Evolutionary conservation across 2,888 invertebrate species (phyloP).

Genomic region (Oscheius sp.): DNA sequence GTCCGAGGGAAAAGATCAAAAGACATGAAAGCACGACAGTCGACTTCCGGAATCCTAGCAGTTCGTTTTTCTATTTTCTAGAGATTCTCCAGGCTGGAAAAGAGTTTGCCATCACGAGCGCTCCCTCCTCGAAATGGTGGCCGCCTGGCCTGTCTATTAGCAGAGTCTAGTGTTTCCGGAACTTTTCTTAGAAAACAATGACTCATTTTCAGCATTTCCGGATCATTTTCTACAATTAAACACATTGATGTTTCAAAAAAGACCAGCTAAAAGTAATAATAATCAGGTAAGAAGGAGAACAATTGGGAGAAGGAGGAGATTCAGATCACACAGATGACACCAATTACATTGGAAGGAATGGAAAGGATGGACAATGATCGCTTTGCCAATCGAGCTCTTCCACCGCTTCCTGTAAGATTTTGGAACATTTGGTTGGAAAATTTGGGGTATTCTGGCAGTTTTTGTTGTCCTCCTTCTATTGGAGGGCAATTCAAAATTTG

Average conservation of each 20-base stretch:
- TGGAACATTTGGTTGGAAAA: no score
- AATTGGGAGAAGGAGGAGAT: not conserved
- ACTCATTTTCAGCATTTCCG: conserved; percentile 38
- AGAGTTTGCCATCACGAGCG: not conserved
- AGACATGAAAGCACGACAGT: conserved; percentile 42
- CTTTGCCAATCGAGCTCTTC: conserved; percentile 33
- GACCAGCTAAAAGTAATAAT: conserved; percentile 3
- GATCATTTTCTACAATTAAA: conserved; percentile 46
- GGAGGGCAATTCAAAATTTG: not conserved
- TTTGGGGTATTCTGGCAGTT: not conserved
- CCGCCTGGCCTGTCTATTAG: not conserved
- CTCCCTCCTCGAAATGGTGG: not conserved
- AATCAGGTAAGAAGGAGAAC: conserved; percentile 33
- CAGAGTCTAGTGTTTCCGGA: not conserved
- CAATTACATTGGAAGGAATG: conserved; percentile 34
- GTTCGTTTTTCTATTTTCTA: conserved; percentile 22
- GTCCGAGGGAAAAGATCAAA: conserved; percentile 38
- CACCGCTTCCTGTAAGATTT: conserved; percentile 34
- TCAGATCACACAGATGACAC: conserved; percentile 7
- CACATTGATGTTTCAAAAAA: conserved; percentile 45
- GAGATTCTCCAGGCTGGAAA: not conserved
- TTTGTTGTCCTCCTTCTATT: no score
- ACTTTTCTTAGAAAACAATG: not conserved
- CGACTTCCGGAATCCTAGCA: conserved; percentile 42
- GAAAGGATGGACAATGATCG: conserved; percentile 36